Evolutionary conservation across 2,797 vertebrate genomes (phyloP).

Genomic region (Atherinosoma microstoma): DNA sequence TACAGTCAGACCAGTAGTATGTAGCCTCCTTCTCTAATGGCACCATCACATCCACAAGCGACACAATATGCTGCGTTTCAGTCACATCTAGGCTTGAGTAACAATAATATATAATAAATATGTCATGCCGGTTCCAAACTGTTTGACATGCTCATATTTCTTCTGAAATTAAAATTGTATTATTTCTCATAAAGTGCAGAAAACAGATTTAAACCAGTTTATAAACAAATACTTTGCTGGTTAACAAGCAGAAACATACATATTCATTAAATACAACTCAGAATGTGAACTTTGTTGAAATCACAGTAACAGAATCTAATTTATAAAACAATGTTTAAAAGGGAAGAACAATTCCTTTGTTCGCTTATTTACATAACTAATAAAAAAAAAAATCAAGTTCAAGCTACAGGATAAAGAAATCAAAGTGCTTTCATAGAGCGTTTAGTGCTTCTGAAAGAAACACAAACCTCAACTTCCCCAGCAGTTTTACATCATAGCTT

Average conservation of each 20-base stretch:
- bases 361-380: neutral
- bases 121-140: neutral
- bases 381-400: neutral
- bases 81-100: neutral
- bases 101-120: neutral
- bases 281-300: neutral
- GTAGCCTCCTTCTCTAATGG: too few species aligned
- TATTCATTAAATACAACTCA: conserved; percentile 16
- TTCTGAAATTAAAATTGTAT: neutral
- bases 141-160: neutral
- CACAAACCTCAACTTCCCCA: neutral
- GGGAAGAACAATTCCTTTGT: neutral
- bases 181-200: conserved; percentile 16
- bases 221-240: neutral
- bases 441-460: neutral
- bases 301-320: neutral
- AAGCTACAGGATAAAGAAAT: neutral
- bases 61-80: neutral
- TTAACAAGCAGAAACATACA: conserved; percentile 24
- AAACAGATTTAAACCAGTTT: conserved; percentile 4
- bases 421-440: conserved; percentile 4
- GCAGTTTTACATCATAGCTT: conserved; percentile 55
- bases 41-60: neutral
- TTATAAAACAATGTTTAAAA: neutral
- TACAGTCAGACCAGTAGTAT: neutral